phyloP scores from a whole-genome alignment of 2,113 vertebrate species.

The Proterorhinus semilunaris region DNA sequence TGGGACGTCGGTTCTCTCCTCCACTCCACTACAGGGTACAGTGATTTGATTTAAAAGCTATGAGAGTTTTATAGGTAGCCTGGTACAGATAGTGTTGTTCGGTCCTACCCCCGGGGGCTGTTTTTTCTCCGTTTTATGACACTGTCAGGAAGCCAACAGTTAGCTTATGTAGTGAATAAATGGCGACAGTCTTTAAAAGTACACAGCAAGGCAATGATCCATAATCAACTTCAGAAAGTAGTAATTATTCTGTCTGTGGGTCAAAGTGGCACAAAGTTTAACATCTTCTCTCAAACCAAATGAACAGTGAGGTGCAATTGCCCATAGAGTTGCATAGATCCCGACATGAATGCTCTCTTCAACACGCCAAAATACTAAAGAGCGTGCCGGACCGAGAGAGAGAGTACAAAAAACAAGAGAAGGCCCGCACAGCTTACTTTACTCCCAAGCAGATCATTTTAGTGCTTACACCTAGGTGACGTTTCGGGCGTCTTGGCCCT shows the following conservation, averaged over 20 bases:
- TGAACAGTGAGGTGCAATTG: no score
- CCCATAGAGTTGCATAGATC: no score
- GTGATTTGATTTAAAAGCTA: not conserved
- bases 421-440: no score
- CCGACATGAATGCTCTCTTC: no score
- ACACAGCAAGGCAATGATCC: not conserved
- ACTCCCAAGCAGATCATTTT: no score
- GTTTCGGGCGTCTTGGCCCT: no score
- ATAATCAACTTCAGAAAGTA: constrained; percentile 4
- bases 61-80: not conserved
- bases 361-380: no score
- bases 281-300: no score
- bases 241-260: constrained; percentile 13
- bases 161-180: constrained; percentile 1
- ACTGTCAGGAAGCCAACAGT: constrained; percentile 2
- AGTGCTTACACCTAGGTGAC: no score
- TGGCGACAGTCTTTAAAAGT: not conserved
- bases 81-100: constrained; percentile 27
- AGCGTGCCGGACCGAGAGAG: no score
- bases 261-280: not conserved
- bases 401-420: no score
- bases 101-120: not conserved
- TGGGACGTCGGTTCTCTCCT: not conserved
- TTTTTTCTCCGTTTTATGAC: constrained; percentile 11
- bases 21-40: not conserved